Percentiles rank a stretch among this genome's conserved stretches.
These are phyloP conservation scores for Rhodeus uyekii DNA, from an alignment of 2,797 vertebrate genomes.

Conservation along the genomic window DNA sequence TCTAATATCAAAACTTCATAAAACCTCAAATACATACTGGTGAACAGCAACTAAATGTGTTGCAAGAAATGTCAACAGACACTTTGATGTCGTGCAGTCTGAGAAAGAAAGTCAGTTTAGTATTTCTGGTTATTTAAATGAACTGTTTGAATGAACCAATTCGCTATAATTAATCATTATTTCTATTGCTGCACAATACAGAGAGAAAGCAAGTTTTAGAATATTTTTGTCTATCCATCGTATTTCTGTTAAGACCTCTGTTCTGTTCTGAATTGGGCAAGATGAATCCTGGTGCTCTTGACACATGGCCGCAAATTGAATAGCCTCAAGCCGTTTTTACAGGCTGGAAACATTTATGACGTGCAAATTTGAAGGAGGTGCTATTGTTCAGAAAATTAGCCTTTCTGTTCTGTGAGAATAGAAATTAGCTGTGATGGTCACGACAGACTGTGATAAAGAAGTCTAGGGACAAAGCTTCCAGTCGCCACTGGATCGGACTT, in stretches of 20 bases:
- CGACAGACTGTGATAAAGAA: background rate
- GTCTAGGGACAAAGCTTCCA: constrained; percentile 14
- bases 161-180: background rate
- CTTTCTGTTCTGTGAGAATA: constrained; percentile 15
- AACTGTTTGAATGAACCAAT: background rate
- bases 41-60: background rate
- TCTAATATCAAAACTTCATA: background rate
- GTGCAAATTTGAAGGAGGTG: constrained; percentile 16
- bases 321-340: constrained; percentile 12
- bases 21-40: background rate
- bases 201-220: background rate
- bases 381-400: constrained; percentile 39
- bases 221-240: constrained; percentile 23
- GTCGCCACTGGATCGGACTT: constrained; percentile 5
- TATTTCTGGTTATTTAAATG: background rate
- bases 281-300: constrained; percentile 14
- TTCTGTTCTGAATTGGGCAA: constrained; percentile 27
- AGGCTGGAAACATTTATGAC: constrained; percentile 14
- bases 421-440: constrained; percentile 19
- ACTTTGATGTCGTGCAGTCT: background rate
- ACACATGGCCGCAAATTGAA: constrained; percentile 15
- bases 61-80: background rate
- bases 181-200: constrained; percentile 11
- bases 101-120: background rate
- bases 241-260: constrained; percentile 23